Base-by-base conservation (phyloP, 2,888 invertebrate genomes). In the Drosophila flavopinicola region DNA sequence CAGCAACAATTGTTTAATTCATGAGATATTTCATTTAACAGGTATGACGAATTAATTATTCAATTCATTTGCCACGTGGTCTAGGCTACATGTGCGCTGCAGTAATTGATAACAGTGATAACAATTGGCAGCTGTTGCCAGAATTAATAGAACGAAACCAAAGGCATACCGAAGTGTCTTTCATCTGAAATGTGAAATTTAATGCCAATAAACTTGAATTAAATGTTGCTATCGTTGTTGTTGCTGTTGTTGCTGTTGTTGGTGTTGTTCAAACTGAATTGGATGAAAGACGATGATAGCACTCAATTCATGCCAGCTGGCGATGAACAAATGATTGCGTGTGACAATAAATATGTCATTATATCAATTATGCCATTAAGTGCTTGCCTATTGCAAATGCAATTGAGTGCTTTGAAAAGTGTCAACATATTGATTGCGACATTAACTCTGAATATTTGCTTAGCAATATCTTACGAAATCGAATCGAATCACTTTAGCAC, bases 301-400 rank as follows among this genome's bases (percentile, higher is more conserved):
- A 53, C 32, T 49, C 11, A 57, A 27, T 29, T 25, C 10, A 27
- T 23, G 29, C 32, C 24, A 20, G 4, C 2, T 20, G 20, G 2
- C 4, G 4, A 20, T 3, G 2, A 20, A 20, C 20, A 20, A 20
- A 10, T 13, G 27, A 30, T 42, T 44, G 32, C 33, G 24, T 44
- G 38, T 49, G 37, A 35, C 61, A 73, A 75, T 73, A 75, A 60
- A 70, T 75, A 66, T 49, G 37, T 41, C 61, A 73, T 77, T 73
- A 75, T 63, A 70, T 75, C 67, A 70, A 78, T 74, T 4, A 20
- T 66, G 65, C 59, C 54, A 66, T 66, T 52, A 66, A 71, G 44
- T 59, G 53, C 47, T 7, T 4, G 10, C 35, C 20, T 20, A 20
- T 20, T 20, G 9, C 17, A 35, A 70, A 42, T 51, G 51, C 39